These are phyloP conservation scores for Calephelis virginiensis DNA, from an alignment of 1,140 invertebrate genomes.

Conservation along the genomic window DNA sequence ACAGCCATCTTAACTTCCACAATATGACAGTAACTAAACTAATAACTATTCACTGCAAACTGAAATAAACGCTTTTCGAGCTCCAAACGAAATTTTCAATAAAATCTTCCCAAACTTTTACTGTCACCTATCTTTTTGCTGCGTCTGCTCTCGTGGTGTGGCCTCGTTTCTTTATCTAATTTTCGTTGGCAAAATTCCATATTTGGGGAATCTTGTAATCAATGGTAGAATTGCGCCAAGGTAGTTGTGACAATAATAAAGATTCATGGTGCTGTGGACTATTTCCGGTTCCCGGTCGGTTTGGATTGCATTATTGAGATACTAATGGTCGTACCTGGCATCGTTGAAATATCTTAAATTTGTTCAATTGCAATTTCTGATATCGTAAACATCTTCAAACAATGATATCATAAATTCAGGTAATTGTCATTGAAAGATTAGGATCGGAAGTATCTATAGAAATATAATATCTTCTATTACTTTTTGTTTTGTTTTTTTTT, in stretches of 20 bases:
- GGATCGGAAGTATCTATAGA: no score
- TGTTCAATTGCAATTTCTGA: no score
- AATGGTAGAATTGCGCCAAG: constrained; percentile 19
- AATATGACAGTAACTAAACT: no score
- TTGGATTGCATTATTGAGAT: not conserved
- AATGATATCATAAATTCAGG: no score
- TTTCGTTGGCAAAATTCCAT: constrained; percentile 22
- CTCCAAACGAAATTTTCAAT: constrained; percentile 15
- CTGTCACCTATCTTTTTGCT: constrained; percentile 14
- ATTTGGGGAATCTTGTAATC: constrained; percentile 16
- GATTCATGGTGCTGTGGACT: constrained; percentile 11
- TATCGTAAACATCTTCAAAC: no score
- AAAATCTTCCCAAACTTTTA: constrained; percentile 9
- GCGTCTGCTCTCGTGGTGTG: constrained; percentile 12
- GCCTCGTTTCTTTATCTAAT: constrained; percentile 19
- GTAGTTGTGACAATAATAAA: constrained; percentile 21
- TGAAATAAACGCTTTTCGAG: not conserved
- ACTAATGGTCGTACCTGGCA: not conserved
- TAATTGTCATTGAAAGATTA: no score
- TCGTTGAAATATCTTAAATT: not conserved
- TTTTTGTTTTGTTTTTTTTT: no score
- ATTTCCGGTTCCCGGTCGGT: constrained; percentile 1
- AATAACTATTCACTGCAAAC: not conserved
- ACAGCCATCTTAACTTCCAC: no score
- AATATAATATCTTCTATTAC: no score